Conservation (phyloP, 1,140 invertebrate species). For the Mamestra configurata region DNA sequence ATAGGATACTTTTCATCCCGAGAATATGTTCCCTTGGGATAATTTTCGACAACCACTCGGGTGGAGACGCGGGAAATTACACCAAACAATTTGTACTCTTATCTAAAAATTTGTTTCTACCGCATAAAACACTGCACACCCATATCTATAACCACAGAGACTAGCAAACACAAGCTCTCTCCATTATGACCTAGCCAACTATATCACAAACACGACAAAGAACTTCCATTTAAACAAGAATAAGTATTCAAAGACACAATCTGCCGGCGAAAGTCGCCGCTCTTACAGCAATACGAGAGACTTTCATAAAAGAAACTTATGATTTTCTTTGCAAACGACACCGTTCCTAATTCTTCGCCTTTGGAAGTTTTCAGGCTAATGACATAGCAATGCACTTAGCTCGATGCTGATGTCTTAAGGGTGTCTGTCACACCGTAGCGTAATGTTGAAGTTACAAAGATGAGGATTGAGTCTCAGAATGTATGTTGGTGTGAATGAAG, state of each 20-base stretch:
- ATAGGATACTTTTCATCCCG: no score
- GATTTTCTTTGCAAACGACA: slow-evolving; percentile 60
- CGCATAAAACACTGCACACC: no score
- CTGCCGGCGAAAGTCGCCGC: slow-evolving; percentile 32
- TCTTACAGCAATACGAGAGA: slow-evolving; percentile 49
- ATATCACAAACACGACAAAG: slow-evolving; percentile 28
- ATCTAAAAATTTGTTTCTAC: no score
- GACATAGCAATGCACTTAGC: slow-evolving; percentile 69
- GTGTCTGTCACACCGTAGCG: slow-evolving; percentile 51
- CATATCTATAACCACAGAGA: neutral
- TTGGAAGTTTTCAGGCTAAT: slow-evolving; percentile 65
- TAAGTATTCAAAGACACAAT: slow-evolving; percentile 48
- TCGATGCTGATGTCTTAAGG: slow-evolving; percentile 49
- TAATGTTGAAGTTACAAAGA: neutral
- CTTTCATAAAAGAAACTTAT: slow-evolving; percentile 61
- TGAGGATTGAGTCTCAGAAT: no score
- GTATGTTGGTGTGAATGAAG: no score
- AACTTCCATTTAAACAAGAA: slow-evolving; percentile 40
- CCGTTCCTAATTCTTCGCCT: slow-evolving; percentile 64
- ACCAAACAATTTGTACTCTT: no score
- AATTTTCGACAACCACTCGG: no score
- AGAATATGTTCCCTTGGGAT: no score
- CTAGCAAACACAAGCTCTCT: neutral
- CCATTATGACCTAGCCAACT: slow-evolving; percentile 1
- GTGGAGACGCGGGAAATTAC: no score